Evolutionary conservation across 2,797 vertebrate species (phyloP).

Genomic region (Podarcis siculus): DNA sequence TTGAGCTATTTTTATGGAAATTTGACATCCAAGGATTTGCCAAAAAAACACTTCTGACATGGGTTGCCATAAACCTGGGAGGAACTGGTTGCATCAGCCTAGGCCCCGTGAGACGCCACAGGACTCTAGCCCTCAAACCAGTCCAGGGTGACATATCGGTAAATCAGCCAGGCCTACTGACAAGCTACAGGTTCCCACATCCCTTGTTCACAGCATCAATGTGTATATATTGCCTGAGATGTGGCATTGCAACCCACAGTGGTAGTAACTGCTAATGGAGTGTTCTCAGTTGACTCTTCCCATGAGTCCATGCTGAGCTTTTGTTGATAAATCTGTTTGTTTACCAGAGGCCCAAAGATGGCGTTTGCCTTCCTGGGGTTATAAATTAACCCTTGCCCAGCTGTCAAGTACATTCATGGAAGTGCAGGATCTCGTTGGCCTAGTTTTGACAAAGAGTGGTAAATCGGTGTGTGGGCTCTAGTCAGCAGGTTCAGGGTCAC

Average conservation of each 20-base stretch:
- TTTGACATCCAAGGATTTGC: too few species aligned
- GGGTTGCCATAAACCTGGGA: too few species aligned
- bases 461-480: not conserved
- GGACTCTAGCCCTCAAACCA: not conserved
- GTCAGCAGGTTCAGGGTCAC: not conserved
- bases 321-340: not conserved
- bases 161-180: too few species aligned
- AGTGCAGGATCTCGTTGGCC: not conserved
- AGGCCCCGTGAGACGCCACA: too few species aligned
- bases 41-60: too few species aligned
- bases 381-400: not conserved
- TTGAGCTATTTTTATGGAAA: too few species aligned
- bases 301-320: too few species aligned
- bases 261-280: not conserved
- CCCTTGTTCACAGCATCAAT: not conserved
- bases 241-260: not conserved
- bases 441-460: not conserved
- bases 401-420: not conserved
- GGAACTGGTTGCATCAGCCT: too few species aligned
- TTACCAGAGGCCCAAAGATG: not conserved
- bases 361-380: too few species aligned
- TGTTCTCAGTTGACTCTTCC: not conserved
- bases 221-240: not conserved
- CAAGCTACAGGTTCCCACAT: not conserved
- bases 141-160: not conserved